Percentiles rank a stretch among this genome's conserved stretches.
These are phyloP conservation scores for Astyanax mexicanus DNA, from an alignment of 2,797 vertebrate genomes.

Conservation along the genomic window DNA sequence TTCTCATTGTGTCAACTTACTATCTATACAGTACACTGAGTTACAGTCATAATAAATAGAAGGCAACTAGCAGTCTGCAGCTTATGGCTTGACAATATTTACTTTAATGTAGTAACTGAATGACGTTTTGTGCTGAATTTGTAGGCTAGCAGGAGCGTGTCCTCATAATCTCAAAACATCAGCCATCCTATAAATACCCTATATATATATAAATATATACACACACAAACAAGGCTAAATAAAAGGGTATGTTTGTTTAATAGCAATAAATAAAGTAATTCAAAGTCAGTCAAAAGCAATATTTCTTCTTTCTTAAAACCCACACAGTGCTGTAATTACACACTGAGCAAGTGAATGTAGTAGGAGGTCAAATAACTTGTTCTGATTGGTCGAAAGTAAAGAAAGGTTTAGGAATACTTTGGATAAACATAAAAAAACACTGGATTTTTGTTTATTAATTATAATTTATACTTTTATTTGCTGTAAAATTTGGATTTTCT, in stretches of 20 bases:
- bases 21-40: neutral
- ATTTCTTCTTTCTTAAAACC: neutral
- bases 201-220: no score
- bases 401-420: no score
- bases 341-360: neutral
- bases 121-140: neutral
- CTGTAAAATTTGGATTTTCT: no score
- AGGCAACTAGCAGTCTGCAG: conserved; percentile 1
- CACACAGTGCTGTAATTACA: neutral
- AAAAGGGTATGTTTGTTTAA: no score
- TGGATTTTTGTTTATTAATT: no score
- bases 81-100: conserved; percentile 26
- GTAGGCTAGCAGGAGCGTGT: neutral
- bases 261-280: no score
- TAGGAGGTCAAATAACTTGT: no score
- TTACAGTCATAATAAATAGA: neutral
- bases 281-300: neutral
- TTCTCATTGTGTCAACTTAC: neutral
- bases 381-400: no score
- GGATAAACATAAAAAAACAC: no score
- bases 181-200: no score
- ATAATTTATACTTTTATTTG: no score
- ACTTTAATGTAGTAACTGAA: neutral
- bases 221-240: neutral
- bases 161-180: no score